Conservation (phyloP, 1,140 invertebrate species). For the Tyrophagus putrescentiae region DNA sequence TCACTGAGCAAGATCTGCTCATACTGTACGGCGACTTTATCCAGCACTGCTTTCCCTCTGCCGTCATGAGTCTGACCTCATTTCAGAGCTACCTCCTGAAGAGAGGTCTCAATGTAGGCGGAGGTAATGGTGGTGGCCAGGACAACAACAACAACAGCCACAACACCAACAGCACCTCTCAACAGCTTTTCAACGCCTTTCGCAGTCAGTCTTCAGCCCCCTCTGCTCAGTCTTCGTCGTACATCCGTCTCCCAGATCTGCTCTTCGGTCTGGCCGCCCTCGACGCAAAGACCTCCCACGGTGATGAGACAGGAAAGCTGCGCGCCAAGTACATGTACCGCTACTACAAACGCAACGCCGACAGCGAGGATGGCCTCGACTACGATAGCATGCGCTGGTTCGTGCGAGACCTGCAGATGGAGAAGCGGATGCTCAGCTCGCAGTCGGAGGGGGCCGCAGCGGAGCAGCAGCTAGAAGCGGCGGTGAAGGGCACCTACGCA, state of each 20-base stretch:
- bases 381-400: neutral
- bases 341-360: constrained; percentile 5
- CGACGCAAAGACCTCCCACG: constrained; percentile 39
- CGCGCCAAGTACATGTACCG: constrained; percentile 21
- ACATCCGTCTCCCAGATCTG: neutral
- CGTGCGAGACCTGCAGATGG: neutral
- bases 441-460: neutral
- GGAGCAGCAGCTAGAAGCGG: neutral
- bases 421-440: neutral
- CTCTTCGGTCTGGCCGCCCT: constrained; percentile 37
- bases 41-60: constrained; percentile 22
- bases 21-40: constrained; percentile 20
- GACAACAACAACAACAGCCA: no score
- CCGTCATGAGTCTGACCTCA: constrained; percentile 12
- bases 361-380: neutral
- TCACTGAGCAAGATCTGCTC: constrained; percentile 12
- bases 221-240: neutral
- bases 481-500: neutral
- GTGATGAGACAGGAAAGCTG: constrained; percentile 30
- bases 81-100: neutral
- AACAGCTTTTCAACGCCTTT: no score
- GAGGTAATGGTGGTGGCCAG: neutral
- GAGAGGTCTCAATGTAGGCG: neutral
- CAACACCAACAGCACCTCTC: no score
- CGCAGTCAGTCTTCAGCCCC: neutral